Evolutionary conservation across 2,113 vertebrate species (phyloP).

Genomic region (Mormyrus iriodes): DNA sequence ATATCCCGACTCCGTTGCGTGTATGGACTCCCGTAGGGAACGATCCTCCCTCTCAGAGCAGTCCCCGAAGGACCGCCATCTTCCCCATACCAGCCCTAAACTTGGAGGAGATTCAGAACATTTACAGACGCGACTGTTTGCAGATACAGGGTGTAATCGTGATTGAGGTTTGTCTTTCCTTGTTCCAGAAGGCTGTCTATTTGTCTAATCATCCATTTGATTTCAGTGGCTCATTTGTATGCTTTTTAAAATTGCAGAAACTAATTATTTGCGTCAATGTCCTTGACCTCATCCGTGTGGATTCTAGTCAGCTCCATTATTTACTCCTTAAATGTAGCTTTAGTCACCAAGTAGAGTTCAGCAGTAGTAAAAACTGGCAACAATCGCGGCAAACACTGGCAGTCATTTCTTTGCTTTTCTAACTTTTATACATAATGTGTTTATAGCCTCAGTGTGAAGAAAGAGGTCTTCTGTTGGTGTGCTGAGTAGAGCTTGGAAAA

Average conservation of each 20-base stretch:
- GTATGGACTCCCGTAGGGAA: background rate
- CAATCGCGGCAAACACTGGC: background rate
- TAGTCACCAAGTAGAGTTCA: background rate
- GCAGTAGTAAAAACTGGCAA: background rate
- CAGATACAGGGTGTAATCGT: background rate
- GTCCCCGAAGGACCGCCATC: background rate
- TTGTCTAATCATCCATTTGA: no score
- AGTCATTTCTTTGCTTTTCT: background rate
- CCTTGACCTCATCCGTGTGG: background rate
- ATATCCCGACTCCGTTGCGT: background rate
- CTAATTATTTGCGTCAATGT: background rate
- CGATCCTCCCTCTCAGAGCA: background rate
- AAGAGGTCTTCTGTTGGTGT: background rate
- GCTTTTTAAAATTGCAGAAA: background rate
- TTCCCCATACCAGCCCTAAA: background rate
- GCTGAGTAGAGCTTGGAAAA: background rate
- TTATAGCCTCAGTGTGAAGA: background rate
- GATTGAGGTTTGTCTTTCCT: background rate
- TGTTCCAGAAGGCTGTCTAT: background rate
- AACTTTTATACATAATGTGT: background rate
- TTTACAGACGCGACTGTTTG: background rate
- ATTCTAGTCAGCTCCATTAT: background rate
- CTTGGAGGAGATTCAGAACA: background rate
- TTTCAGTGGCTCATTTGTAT: background rate
- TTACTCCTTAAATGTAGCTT: background rate